phyloP scores from a whole-genome alignment of 2,888 invertebrate species.

The Tetheella fluctuosa region DNA sequence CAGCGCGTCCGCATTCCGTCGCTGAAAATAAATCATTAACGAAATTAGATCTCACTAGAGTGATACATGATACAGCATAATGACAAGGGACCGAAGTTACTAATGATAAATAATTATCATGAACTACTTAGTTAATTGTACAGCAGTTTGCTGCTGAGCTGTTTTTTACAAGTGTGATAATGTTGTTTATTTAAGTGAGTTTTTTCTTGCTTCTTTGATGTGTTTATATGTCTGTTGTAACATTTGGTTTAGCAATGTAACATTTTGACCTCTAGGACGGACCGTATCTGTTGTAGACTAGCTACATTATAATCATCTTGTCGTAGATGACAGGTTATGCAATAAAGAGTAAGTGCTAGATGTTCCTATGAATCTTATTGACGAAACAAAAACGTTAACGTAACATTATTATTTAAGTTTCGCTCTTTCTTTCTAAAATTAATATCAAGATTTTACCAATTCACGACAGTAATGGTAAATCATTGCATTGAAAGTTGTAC shows the following conservation, averaged over 20 bases:
- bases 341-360: background rate
- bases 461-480: background rate
- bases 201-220: background rate
- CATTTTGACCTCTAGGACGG: background rate
- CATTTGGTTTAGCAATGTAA: background rate
- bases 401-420: too few relatives aligned
- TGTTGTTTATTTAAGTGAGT: background rate
- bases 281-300: background rate
- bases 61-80: conserved; percentile 39
- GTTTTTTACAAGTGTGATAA: conserved; percentile 20
- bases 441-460: too few relatives aligned
- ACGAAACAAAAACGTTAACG: background rate
- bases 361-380: background rate
- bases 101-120: conserved; percentile 28
- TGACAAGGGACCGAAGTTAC: conserved; percentile 38
- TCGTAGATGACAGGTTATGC: background rate
- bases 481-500: too few relatives aligned
- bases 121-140: conserved; percentile 17
- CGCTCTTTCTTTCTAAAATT: too few relatives aligned
- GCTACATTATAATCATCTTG: background rate
- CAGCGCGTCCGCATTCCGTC: conserved; percentile 61
- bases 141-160: conserved; percentile 17
- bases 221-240: background rate
- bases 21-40: conserved; percentile 74
- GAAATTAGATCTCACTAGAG: conserved; percentile 47